Percentiles rank a stretch among this genome's conserved stretches.
phyloP scores from a whole-genome alignment of 2,888 invertebrate genomes.

The Microplitis deprimator region DNA sequence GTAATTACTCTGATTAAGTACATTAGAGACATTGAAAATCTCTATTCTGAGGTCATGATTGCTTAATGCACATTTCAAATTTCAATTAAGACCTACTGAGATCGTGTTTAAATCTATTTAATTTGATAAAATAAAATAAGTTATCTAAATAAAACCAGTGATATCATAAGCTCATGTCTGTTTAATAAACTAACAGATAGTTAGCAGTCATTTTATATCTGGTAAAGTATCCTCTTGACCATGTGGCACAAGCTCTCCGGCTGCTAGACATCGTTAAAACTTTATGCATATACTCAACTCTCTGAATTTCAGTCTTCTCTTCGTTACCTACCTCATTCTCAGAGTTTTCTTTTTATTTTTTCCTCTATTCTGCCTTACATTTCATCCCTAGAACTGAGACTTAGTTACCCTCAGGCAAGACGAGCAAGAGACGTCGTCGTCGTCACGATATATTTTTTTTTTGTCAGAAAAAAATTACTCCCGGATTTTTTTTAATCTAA shows the following conservation, averaged over 20 bases:
- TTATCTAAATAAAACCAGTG: too few species aligned
- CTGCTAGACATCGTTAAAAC: slow-evolving; percentile 58
- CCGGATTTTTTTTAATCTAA: slow-evolving; percentile 8
- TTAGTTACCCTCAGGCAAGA: slow-evolving; percentile 15
- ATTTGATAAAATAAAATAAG: too few species aligned
- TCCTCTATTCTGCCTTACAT: slow-evolving; percentile 7
- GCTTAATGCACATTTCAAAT: slow-evolving; percentile 26
- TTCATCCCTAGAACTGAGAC: slow-evolving; percentile 32
- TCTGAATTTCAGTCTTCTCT: slow-evolving; percentile 36
- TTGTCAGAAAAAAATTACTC: background rate
- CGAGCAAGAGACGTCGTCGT: slow-evolving; percentile 19
- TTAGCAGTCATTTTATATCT: slow-evolving; percentile 47
- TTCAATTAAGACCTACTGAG: slow-evolving; percentile 11
- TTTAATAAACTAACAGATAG: slow-evolving; percentile 23
- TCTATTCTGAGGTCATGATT: slow-evolving; percentile 18
- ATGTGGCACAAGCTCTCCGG: slow-evolving; percentile 46
- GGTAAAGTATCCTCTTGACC: slow-evolving; percentile 48
- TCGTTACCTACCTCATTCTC: slow-evolving; percentile 1
- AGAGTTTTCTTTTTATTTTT: background rate
- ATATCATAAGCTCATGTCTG: too few species aligned
- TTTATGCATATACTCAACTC: slow-evolving; percentile 51
- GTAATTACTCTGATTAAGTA: slow-evolving; percentile 37
- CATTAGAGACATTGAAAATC: slow-evolving; percentile 29
- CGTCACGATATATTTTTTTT: background rate
- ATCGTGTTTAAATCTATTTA: background rate